These are phyloP conservation scores for Criorhina ranunculi DNA, from an alignment of 2,888 invertebrate genomes.

Conservation along the genomic window DNA sequence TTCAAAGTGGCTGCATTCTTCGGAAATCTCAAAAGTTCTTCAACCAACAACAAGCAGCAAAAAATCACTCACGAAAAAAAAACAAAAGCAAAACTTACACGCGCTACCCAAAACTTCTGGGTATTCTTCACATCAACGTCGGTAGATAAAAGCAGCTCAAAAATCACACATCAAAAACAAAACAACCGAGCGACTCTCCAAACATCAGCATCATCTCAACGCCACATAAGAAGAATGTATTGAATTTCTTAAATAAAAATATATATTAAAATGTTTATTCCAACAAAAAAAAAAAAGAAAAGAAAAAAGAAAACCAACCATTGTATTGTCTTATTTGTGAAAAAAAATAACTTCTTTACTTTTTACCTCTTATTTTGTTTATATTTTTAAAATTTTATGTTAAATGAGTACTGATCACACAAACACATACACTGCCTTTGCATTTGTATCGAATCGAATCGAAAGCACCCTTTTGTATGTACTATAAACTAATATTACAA, in stretches of 20 bases:
- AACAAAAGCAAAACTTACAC: not conserved
- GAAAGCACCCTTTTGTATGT: slow-evolving; percentile 28
- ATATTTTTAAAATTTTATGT: slow-evolving; percentile 60
- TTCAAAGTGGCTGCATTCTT: slow-evolving; percentile 48
- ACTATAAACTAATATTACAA: slow-evolving; percentile 39
- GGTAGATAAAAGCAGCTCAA: not conserved
- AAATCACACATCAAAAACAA: slow-evolving; percentile 5
- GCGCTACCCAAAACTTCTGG: slow-evolving; percentile 5
- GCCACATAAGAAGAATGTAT: slow-evolving; percentile 83
- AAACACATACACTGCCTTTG: slow-evolving; percentile 19
- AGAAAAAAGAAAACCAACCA: slow-evolving; percentile 78
- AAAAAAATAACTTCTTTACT: slow-evolving; percentile 77
- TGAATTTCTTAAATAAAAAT: slow-evolving; percentile 83
- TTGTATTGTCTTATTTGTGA: slow-evolving; percentile 81
- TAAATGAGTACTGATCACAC: slow-evolving; percentile 46
- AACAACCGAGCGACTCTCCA: slow-evolving; percentile 9
- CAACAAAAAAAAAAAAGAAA: slow-evolving; percentile 79
- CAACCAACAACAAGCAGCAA: slow-evolving; percentile 7
- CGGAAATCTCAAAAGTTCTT: slow-evolving; percentile 41
- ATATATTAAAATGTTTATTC: slow-evolving; percentile 81
- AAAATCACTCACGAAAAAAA: not conserved
- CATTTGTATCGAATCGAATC: slow-evolving; percentile 39
- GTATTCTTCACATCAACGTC: not conserved
- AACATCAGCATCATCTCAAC: slow-evolving; percentile 47
- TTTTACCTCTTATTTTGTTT: slow-evolving; percentile 66